Conservation (phyloP, 1,140 invertebrate species). For the Elysia chlorotica region DNA sequence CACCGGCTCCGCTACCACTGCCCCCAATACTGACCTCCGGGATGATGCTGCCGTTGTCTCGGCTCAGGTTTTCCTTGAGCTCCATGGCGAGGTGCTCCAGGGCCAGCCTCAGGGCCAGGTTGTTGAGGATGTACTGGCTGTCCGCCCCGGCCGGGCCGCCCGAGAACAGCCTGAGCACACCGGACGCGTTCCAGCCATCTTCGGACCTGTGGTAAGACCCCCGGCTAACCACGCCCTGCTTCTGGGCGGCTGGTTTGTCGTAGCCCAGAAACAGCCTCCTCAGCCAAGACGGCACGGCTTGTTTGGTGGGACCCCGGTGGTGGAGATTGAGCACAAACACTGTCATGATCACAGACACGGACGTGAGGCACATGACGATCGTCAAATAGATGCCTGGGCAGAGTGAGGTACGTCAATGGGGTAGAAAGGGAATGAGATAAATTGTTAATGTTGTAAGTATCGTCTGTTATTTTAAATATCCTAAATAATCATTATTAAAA, state of each 20-base stretch:
- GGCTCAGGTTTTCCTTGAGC: conserved; percentile 43
- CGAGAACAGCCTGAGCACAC: conserved; percentile 20
- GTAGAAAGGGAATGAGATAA: too few species aligned
- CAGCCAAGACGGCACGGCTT: conserved; percentile 50
- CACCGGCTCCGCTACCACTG: too few species aligned
- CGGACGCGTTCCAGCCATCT: neutral
- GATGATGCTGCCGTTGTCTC: conserved; percentile 32
- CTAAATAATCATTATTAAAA: too few species aligned
- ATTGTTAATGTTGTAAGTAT: too few species aligned
- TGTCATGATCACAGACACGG: conserved; percentile 61
- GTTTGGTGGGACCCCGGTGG: conserved; percentile 51
- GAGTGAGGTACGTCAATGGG: too few species aligned
- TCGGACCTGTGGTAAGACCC: conserved; percentile 18
- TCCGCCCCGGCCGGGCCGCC: conserved; percentile 13
- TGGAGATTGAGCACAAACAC: conserved; percentile 60
- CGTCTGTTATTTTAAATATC: too few species aligned
- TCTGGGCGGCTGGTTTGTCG: too few species aligned
- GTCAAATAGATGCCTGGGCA: conserved; percentile 61
- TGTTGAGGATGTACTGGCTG: conserved; percentile 30
- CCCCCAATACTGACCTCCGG: too few species aligned
- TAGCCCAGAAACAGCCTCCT: conserved; percentile 45
- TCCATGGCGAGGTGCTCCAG: conserved; percentile 55
- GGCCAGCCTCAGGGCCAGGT: conserved; percentile 49
- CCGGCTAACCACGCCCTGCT: too few species aligned
- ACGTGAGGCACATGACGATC: conserved; percentile 61